Evolutionary conservation across 2,888 invertebrate genomes (phyloP).

Genomic region (Leistus spinibarbis): DNA sequence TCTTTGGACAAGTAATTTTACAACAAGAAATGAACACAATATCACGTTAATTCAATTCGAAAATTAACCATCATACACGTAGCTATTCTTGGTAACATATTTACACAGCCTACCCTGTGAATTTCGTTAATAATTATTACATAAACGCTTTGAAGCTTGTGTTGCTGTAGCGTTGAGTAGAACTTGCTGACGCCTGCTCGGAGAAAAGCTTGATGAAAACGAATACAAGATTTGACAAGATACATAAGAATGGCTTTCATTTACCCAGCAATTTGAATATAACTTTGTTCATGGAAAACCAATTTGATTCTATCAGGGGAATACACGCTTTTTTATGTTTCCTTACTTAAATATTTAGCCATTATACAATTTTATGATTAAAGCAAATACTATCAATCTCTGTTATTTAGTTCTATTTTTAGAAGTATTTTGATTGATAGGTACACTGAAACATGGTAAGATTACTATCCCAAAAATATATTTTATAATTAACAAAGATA

Average conservation of each 20-base stretch:
- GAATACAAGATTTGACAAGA: background rate
- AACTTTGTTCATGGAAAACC: background rate
- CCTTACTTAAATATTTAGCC: background rate
- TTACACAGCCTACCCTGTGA: too few species aligned
- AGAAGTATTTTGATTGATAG: too few species aligned
- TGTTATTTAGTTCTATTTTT: too few species aligned
- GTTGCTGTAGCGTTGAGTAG: background rate
- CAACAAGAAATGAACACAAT: background rate
- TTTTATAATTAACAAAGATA: too few species aligned
- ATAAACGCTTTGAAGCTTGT: background rate
- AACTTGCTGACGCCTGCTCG: background rate
- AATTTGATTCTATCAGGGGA: background rate
- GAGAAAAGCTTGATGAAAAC: background rate
- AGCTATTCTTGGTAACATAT: too few species aligned
- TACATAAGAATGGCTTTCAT: background rate
- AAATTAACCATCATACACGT: too few species aligned
- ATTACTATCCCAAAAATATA: too few species aligned
- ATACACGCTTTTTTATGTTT: background rate
- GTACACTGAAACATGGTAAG: too few species aligned
- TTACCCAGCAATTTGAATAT: background rate
- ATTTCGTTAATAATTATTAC: too few species aligned
- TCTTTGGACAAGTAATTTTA: background rate
- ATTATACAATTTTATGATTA: too few species aligned
- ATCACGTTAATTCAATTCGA: background rate
- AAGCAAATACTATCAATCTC: too few species aligned